Evolutionary conservation across 2,113 vertebrate species (phyloP).

Genomic region (Hyaena hyaena): DNA sequence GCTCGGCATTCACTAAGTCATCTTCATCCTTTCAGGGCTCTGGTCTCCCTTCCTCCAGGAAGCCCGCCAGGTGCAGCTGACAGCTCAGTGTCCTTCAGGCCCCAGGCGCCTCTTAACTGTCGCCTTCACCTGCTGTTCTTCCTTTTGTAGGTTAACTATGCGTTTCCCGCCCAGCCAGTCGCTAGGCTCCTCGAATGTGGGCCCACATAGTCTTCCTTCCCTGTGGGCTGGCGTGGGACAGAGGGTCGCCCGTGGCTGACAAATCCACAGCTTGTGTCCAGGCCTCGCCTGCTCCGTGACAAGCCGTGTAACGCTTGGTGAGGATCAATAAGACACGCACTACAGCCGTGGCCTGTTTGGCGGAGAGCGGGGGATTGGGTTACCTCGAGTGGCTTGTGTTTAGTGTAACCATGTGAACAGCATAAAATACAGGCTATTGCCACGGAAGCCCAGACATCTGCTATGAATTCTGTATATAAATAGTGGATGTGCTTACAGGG

Average conservation of each 20-base stretch:
- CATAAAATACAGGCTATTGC: constrained; percentile 64
- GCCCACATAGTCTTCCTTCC: not conserved
- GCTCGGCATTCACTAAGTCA: not conserved
- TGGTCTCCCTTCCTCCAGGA: not conserved
- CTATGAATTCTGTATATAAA: constrained; percentile 59
- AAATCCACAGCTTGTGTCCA: not conserved
- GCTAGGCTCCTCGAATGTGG: not conserved
- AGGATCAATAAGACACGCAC: not conserved
- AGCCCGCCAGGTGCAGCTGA: not conserved
- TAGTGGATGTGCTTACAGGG: constrained; percentile 48
- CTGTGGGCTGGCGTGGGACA: fast-evolving
- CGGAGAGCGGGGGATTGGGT: constrained; percentile 24
- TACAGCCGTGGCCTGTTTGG: constrained; percentile 12
- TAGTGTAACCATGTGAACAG: constrained; percentile 61
- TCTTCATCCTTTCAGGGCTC: not conserved
- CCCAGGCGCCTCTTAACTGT: not conserved
- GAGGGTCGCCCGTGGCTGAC: not conserved
- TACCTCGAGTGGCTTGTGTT: constrained; percentile 44
- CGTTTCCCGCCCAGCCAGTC: not conserved
- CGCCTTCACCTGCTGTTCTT: not conserved
- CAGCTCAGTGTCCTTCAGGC: not conserved
- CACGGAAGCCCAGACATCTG: constrained; percentile 58
- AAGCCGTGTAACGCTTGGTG: not conserved
- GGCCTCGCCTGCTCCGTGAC: not conserved
- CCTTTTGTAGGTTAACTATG: not conserved